Percentiles rank a stretch among this genome's conserved stretches.
phyloP scores from a whole-genome alignment of 64 coral and sea anemone species.

The Porites lutea region DNA sequence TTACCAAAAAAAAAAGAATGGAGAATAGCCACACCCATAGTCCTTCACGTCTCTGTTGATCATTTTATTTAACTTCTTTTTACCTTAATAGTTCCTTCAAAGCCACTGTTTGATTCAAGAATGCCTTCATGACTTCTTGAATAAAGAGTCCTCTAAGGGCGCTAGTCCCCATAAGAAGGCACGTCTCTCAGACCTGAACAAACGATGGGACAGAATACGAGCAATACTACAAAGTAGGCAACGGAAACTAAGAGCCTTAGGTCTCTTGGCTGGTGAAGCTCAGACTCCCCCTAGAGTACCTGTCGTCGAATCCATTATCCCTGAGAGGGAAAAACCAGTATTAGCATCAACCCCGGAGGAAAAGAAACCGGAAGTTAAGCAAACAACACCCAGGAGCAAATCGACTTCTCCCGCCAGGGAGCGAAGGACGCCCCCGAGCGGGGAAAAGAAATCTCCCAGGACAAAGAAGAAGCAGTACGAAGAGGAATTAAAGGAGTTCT shows the following conservation, averaged over 20 bases:
- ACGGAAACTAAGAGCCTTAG: constrained; percentile 70
- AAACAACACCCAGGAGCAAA: constrained; percentile 28
- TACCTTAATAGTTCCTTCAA: constrained; percentile 67
- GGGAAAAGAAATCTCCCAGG: constrained; percentile 79
- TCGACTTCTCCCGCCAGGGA: constrained; percentile 40
- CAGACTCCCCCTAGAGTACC: constrained; percentile 26
- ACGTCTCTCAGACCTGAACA: constrained; percentile 73
- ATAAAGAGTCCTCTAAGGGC: constrained; percentile 61
- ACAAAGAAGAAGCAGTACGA: constrained; percentile 86
- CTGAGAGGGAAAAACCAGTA: constrained; percentile 44
- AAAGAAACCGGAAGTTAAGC: background rate
- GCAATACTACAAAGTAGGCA: constrained; percentile 75
- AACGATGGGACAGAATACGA: constrained; percentile 79
- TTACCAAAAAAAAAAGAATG: no score
- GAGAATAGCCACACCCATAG: no score
- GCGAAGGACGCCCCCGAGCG: constrained; percentile 51
- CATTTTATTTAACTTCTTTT: background rate
- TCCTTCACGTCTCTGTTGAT: background rate
- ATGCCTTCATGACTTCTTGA: constrained; percentile 72
- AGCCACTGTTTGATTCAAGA: constrained; percentile 82
- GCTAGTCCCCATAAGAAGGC: constrained; percentile 75
- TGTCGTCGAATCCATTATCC: constrained; percentile 36
- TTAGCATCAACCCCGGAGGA: constrained; percentile 47
- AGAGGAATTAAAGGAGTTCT: constrained; percentile 80
- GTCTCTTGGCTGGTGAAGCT: constrained; percentile 14